phyloP scores from a whole-genome alignment of 2,797 vertebrate species.

The Chanos chanos region DNA sequence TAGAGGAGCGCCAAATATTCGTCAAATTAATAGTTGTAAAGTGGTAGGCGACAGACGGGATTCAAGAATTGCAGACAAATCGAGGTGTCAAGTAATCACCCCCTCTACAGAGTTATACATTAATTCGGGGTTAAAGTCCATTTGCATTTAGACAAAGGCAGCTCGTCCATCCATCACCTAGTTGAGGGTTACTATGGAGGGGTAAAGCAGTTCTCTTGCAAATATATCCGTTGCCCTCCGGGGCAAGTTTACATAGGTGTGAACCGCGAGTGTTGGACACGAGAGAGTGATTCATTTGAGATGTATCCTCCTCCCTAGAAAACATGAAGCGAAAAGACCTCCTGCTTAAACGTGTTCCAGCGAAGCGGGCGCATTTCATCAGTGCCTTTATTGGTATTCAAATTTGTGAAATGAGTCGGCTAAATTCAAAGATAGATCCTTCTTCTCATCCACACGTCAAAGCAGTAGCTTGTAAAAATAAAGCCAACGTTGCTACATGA shows the following conservation, averaged over 20 bases:
- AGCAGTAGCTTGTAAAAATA: too few species aligned
- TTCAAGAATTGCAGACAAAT: constrained; percentile 49
- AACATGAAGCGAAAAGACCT: constrained; percentile 6
- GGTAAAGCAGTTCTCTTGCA: constrained; percentile 69
- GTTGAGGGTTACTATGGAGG: constrained; percentile 57
- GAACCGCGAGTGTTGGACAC: constrained; percentile 70
- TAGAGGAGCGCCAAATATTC: constrained; percentile 40
- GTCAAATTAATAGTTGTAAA: constrained; percentile 46
- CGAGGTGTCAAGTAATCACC: constrained; percentile 61
- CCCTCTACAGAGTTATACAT: constrained; percentile 74
- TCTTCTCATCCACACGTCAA: too few species aligned
- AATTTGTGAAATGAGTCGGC: too few species aligned
- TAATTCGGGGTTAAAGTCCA: constrained; percentile 76
- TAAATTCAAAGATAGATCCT: too few species aligned
- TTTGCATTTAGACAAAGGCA: constrained; percentile 79
- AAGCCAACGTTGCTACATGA: too few species aligned
- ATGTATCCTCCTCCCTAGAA: constrained; percentile 51
- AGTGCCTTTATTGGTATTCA: too few species aligned
- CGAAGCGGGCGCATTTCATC: too few species aligned
- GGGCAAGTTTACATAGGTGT: constrained; percentile 78
- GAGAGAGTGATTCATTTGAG: constrained; percentile 72
- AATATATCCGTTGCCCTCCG: constrained; percentile 77
- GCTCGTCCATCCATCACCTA: constrained; percentile 72
- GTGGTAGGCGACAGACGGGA: constrained; percentile 47
- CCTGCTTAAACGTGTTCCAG: background rate